Evolutionary conservation across 2,113 vertebrate species (phyloP), one percentile per base, ranked within the genome.

Genomic region (Grammomys dolichurus): DNA sequence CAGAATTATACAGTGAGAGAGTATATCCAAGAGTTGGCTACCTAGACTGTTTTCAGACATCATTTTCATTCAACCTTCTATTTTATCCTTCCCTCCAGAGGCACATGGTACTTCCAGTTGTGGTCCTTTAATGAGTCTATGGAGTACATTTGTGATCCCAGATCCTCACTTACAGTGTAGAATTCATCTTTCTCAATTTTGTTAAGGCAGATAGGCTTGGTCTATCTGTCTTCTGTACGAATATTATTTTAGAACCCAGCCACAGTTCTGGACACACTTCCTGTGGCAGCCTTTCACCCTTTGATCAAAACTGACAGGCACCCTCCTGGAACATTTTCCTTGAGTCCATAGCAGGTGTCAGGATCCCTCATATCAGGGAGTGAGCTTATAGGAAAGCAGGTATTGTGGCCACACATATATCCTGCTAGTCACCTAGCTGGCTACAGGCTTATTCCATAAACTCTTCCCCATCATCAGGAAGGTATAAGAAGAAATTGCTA

Each of bases 101-200:
- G n/a, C 26, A 73, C 6, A 36, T 46, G 17, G 31, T 87, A 2
- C 22, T n/a, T 87, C 7, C 28, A 60, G 6, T 20, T 85, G 22
- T 82, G 12, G 56, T 73, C 69, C 60, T 94, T 73, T 48, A 5
- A 86, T 48, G 7, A 73, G 33, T 82, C 19, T 46, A 36, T 10
- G 31, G 5, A 17, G 2, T 19, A 89, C 13, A 4, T 69, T 91
- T 19, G 7, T 9, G 43, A 16, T 89, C 22, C 86, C 9, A 28
- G 94, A 89, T 81, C 0, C 6, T 33, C 40, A 93, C 17, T 67
- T 26, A 19, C 40, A 77, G 40, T 65, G 11, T 73, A 82, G 84
- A 93, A 91, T 63, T 95, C 26, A 33, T 63, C 40, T 93, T 90
- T 95, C 19, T 89, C 19, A 77, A 24, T 16, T 95, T 90, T 95